phyloP scores from a whole-genome alignment of 2,113 vertebrate genomes.

The Salvelinus namaycush region DNA sequence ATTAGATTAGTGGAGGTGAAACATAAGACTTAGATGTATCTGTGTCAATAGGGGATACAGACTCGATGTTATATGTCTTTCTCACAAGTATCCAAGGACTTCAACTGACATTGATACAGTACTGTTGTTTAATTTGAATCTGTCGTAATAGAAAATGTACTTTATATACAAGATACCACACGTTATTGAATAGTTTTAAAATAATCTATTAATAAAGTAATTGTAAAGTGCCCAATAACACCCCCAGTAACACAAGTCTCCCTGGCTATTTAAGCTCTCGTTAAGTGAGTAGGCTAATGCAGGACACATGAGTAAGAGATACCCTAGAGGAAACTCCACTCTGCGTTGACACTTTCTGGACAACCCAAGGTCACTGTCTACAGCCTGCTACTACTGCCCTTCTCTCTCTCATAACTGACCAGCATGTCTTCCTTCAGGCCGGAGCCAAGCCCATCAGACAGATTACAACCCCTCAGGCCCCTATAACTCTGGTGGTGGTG shows the following conservation, averaged over 20 bases:
- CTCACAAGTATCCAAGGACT: constrained; percentile 12
- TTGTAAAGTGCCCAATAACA: constrained; percentile 20
- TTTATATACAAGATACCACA: not conserved
- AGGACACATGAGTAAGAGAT: constrained; percentile 52
- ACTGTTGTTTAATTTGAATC: not conserved
- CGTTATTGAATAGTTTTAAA: not conserved
- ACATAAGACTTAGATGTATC: constrained; percentile 62
- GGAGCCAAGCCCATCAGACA: constrained; percentile 58
- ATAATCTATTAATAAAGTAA: constrained; percentile 2
- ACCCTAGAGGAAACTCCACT: constrained; percentile 35
- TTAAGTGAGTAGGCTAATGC: constrained; percentile 54
- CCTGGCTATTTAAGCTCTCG: constrained; percentile 35
- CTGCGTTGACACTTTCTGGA: constrained; percentile 47
- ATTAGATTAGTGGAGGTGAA: constrained; percentile 77
- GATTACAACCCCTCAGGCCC: constrained; percentile 59
- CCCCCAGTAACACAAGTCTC: constrained; percentile 37
- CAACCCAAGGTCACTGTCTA: constrained; percentile 62
- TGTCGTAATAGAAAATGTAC: not conserved
- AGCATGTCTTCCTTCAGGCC: constrained; percentile 64
- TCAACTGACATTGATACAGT: not conserved
- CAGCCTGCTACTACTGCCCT: not conserved
- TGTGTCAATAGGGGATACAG: constrained; percentile 31
- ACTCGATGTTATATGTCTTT: constrained; percentile 28
- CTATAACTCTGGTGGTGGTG: no score
- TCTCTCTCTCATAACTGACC: constrained; percentile 55